Percentiles rank a stretch among this genome's conserved stretches.
Conservation (phyloP, 2,113 vertebrate genomes). For the Nyctereutes procyonoides region DNA sequence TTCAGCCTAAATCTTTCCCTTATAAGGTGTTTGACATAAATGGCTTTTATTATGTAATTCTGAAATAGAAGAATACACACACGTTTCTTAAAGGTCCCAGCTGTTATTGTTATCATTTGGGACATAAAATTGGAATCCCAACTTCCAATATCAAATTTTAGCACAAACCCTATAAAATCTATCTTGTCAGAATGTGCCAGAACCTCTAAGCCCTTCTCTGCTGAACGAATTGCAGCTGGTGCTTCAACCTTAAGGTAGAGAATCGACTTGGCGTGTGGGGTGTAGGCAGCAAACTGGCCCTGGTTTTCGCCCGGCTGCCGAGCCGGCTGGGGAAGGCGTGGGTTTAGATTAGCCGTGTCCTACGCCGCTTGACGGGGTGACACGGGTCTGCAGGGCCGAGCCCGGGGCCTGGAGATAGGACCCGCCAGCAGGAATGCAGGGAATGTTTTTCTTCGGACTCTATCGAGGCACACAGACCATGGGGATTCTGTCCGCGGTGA, state of each 20-base stretch:
- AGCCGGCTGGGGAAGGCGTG: conserved; percentile 64
- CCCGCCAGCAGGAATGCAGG: conserved; percentile 85
- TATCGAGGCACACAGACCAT: conserved; percentile 77
- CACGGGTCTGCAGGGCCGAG: conserved; percentile 80
- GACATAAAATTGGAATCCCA: conserved; percentile 48
- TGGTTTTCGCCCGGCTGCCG: conserved; percentile 31
- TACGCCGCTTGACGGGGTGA: conserved; percentile 86
- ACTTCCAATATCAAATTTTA: conserved; percentile 84
- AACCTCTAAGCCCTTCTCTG: conserved; percentile 85
- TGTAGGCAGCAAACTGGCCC: conserved; percentile 70
- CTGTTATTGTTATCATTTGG: conserved; percentile 53
- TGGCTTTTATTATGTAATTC: conserved; percentile 68
- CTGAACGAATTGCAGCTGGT: conserved; percentile 91
- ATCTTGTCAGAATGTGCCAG: conserved; percentile 90
- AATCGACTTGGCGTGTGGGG: fast-evolving
- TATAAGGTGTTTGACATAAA: conserved; percentile 75
- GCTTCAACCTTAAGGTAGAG: conserved; percentile 41
- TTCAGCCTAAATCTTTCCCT: conserved; percentile 74
- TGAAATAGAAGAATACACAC: not conserved
- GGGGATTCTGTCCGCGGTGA: conserved; percentile 88
- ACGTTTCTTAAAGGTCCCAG: conserved; percentile 63
- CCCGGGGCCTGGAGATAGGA: conserved; percentile 78
- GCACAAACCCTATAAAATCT: conserved; percentile 89
- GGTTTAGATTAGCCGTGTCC: conserved; percentile 87
- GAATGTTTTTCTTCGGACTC: conserved; percentile 88